phyloP scores from a whole-genome alignment of 2,797 vertebrate genomes.

The Neosilurus hyrtlii region DNA sequence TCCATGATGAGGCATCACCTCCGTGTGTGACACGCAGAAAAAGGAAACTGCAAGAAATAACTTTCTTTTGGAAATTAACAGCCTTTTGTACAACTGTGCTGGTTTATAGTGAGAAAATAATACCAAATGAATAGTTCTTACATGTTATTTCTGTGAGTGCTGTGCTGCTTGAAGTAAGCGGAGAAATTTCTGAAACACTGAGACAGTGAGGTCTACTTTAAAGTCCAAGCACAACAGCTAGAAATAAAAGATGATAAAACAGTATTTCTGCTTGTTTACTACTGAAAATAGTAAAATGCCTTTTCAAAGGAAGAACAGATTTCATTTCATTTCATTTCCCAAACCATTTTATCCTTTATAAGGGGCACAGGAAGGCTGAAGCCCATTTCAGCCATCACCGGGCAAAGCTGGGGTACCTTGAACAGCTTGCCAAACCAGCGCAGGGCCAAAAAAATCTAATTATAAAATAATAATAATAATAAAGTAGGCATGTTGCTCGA shows the following conservation, averaged over 20 bases:
- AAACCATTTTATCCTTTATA: too few species aligned
- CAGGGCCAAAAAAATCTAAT: too few species aligned
- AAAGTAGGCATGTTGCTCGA: background rate
- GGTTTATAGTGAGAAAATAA: background rate
- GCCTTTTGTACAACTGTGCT: background rate
- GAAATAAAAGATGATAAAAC: background rate
- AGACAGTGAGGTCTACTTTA: background rate
- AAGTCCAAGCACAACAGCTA: background rate
- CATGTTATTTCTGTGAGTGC: background rate
- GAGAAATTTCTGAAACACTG: background rate
- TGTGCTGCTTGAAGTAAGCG: background rate
- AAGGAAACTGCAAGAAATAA: background rate
- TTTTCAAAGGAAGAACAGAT: background rate
- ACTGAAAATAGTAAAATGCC: background rate
- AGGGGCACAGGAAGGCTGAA: too few species aligned
- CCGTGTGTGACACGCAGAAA: background rate
- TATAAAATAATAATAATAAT: too few species aligned
- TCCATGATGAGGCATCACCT: background rate
- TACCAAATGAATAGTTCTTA: slow-evolving; percentile 7
- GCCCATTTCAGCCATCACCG: too few species aligned
- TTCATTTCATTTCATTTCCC: background rate
- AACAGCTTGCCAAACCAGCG: too few species aligned
- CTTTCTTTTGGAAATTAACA: background rate
- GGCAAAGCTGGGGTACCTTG: too few species aligned
- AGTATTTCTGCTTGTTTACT: background rate